Evolutionary conservation across 2,113 vertebrate genomes (phyloP).

Genomic region (Cephalopholis sonnerati): DNA sequence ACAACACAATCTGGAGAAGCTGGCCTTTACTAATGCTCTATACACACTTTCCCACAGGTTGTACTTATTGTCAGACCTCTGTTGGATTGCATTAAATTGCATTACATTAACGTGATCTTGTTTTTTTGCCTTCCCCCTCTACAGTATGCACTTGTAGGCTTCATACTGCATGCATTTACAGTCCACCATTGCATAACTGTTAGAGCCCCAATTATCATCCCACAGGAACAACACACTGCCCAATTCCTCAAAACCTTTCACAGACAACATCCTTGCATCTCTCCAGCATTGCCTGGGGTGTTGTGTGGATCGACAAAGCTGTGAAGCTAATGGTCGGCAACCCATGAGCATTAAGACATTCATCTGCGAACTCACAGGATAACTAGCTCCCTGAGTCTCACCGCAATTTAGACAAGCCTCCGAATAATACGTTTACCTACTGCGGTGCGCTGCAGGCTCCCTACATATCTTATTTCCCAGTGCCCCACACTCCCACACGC

Average conservation of each 20-base stretch:
- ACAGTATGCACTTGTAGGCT: not conserved
- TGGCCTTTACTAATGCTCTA: not conserved
- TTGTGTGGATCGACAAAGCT: conserved; percentile 25
- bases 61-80: not conserved
- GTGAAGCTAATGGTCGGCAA: conserved; percentile 58
- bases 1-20: not conserved
- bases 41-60: not conserved
- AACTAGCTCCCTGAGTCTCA: conserved; percentile 80
- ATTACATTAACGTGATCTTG: not conserved
- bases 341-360: conserved; percentile 67
- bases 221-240: not conserved
- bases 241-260: conserved; percentile 35
- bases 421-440: conserved; percentile 72
- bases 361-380: conserved; percentile 62
- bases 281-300: conserved; percentile 26
- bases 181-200: not conserved
- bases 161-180: conserved; percentile 10
- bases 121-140: not conserved
- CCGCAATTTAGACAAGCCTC: conserved; percentile 74
- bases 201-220: not conserved
- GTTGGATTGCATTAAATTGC: not conserved
- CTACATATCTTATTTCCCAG: conserved; percentile 75
- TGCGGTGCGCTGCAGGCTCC: conserved; percentile 55
- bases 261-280: conserved; percentile 18
- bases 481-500: conserved; percentile 54